Evolutionary conservation across 2,113 vertebrate species (phyloP), one percentile per base, ranked within the genome.

Genomic region (Hydrochoerus hydrochaeris): DNA sequence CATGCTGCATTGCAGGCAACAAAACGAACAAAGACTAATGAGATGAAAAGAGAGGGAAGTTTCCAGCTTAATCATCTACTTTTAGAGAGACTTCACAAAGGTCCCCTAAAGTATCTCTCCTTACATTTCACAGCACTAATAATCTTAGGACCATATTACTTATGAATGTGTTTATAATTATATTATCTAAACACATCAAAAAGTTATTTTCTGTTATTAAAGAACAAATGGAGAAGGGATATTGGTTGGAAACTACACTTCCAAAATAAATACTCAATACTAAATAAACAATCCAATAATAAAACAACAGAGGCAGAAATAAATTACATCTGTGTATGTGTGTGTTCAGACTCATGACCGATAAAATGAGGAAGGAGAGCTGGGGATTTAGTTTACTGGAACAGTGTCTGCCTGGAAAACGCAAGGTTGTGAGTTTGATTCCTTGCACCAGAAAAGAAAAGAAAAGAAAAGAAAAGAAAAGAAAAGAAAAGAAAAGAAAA

Each of bases 71-170:
- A 80, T 38, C 26, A 67, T 28, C 20, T 75, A 5, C 8, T 1
- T 28, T 35, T 58, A 80, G 88, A 83, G 30, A 63, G 9, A 62
- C 8, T 73, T 62, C 24, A 44, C 28, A 7, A 41, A 62, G 52
- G 63, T 52, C 3, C 8, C 17, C 30, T 10, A 19, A 14, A 62
- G 65, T 84, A 84, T 38, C 65, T 62, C 22, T 87, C 30, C 2
- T 81, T 49, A 3, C 4, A 58, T 65, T 62, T 44, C 26, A n/a
- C 0, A 46, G 24, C 6, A 71, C 4, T 73, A 44, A 41, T 32
- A 54, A 20, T 7, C 8, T 2, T 7, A 13, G 0, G 46, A 60
- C 0, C 32, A 1, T 3, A 13, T 80, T 24, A 10, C 44, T 30
- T 91, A 57, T 30, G 38, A 44, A n/a, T 52, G 14, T 6, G 2